A percentile compares a stretch with the other conserved stretches of the same genome.
phyloP scores from a whole-genome alignment of 2,888 invertebrate genomes.

The Hofmannophila pseudospretella region DNA sequence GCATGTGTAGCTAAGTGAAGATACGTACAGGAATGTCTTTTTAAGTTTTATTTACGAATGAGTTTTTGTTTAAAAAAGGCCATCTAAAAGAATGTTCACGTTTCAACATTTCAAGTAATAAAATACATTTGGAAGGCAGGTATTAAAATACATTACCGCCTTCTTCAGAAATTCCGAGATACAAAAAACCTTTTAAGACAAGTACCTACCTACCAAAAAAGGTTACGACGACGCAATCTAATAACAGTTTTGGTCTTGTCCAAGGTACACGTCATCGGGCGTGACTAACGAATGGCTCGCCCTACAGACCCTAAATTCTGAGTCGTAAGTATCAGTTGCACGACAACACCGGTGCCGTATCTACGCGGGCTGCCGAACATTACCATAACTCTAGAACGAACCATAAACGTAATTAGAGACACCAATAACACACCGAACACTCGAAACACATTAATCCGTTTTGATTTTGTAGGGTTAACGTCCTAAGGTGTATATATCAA shows the following conservation, averaged over 20 bases:
- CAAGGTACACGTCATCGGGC: slow-evolving; percentile 78
- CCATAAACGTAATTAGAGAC: slow-evolving; percentile 71
- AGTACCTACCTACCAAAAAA: slow-evolving; percentile 46
- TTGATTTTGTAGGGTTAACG: slow-evolving; percentile 62
- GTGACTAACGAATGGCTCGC: slow-evolving; percentile 78
- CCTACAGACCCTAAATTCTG: slow-evolving; percentile 77
- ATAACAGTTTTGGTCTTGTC: slow-evolving; percentile 77
- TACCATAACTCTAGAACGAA: slow-evolving; percentile 66
- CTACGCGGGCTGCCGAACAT: slow-evolving; percentile 64
- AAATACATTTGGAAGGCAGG: slow-evolving; percentile 8
- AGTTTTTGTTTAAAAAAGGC: slow-evolving; percentile 15
- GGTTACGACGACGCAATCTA: slow-evolving; percentile 59
- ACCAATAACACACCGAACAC: slow-evolving; percentile 64
- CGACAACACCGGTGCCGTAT: slow-evolving; percentile 48
- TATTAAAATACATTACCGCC: slow-evolving; percentile 7
- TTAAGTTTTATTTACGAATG: slow-evolving; percentile 45
- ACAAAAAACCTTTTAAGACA: slow-evolving; percentile 61
- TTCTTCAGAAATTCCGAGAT: slow-evolving; percentile 14
- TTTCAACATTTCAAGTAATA: slow-evolving; percentile 7
- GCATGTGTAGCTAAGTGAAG: slow-evolving; percentile 57
- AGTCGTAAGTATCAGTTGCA: slow-evolving; percentile 75
- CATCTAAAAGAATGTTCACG: slow-evolving; percentile 8
- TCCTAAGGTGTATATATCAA: slow-evolving; percentile 50
- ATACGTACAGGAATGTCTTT: slow-evolving; percentile 54
- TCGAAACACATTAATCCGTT: slow-evolving; percentile 68